Percentiles rank a stretch among this genome's conserved stretches.
phyloP scores from a whole-genome alignment of 2,888 invertebrate genomes.

The Aphidius colemani region DNA sequence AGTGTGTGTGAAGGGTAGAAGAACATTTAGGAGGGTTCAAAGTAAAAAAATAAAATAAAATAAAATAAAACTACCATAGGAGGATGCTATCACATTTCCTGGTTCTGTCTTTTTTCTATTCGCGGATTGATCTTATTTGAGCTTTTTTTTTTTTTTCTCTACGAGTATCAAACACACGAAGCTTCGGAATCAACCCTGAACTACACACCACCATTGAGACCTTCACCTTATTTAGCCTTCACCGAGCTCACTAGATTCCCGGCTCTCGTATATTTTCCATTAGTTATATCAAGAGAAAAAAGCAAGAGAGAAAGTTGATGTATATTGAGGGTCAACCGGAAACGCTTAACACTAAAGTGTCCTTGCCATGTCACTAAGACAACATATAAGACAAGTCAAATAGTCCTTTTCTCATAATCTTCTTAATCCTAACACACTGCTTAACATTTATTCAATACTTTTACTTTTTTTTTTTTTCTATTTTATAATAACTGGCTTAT shows the following conservation, averaged over 20 bases:
- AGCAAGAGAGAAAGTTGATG: conserved; percentile 16
- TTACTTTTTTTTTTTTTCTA: not conserved
- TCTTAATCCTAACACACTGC: too few species aligned
- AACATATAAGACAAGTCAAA: too few species aligned
- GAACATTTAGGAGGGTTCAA: too few species aligned
- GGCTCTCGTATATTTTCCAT: conserved; percentile 40
- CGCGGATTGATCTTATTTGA: conserved; percentile 10
- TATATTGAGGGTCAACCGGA: conserved; percentile 32
- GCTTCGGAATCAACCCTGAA: not conserved
- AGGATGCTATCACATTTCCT: conserved; percentile 1
- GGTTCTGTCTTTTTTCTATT: conserved; percentile 18
- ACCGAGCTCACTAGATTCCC: conserved; percentile 56
- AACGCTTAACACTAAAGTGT: conserved; percentile 23
- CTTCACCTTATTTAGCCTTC: conserved; percentile 61
- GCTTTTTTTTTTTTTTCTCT: conserved; percentile 16
- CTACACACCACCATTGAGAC: conserved; percentile 43
- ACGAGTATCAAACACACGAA: conserved; percentile 29
- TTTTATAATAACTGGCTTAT: not conserved
- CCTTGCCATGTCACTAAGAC: conserved; percentile 2
- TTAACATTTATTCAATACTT: not conserved
- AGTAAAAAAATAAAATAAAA: too few species aligned
- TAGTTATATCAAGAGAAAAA: not conserved
- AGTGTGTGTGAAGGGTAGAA: too few species aligned
- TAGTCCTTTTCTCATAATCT: too few species aligned
- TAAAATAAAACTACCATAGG: too few species aligned